Evolutionary conservation across 2,797 vertebrate genomes (phyloP).

Genomic region (Poeciliopsis turneri): DNA sequence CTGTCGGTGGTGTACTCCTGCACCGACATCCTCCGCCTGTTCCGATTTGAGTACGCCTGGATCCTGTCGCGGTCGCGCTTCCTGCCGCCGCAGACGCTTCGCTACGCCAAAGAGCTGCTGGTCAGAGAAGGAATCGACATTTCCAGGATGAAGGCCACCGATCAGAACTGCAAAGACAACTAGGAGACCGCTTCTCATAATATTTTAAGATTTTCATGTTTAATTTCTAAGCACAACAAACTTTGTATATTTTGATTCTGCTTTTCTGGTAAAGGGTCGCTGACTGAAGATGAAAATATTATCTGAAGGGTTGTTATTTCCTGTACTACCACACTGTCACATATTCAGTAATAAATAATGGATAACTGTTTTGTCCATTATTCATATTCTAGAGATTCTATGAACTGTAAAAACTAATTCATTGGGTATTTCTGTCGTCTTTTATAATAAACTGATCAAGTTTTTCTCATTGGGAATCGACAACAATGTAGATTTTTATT

Average conservation of each 20-base stretch:
- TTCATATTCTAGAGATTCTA: background rate
- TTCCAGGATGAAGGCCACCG: conserved; percentile 70
- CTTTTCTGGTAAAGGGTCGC: background rate
- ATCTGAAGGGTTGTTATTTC: background rate
- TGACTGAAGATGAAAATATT: background rate
- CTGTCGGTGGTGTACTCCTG: conserved; percentile 79
- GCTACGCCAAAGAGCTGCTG: conserved; percentile 68
- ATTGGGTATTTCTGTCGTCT: background rate
- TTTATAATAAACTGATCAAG: background rate
- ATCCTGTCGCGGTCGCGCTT: conserved; percentile 77
- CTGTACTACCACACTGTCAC: background rate
- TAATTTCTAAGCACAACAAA: background rate
- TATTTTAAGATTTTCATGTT: background rate
- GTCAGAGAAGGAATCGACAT: conserved; percentile 67
- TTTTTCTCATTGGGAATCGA: background rate
- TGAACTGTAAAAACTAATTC: background rate
- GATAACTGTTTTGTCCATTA: background rate
- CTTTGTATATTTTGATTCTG: background rate
- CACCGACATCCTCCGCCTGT: conserved; percentile 73
- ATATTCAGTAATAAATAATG: background rate
- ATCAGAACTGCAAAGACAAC: conserved; percentile 74
- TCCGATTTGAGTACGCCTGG: conserved; percentile 79
- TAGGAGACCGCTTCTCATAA: conserved; percentile 2
- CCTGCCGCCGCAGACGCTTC: conserved; percentile 50
- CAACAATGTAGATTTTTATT: background rate